Conservation (phyloP, 2,888 invertebrate species). For the Ryuthela nishihirai region DNA sequence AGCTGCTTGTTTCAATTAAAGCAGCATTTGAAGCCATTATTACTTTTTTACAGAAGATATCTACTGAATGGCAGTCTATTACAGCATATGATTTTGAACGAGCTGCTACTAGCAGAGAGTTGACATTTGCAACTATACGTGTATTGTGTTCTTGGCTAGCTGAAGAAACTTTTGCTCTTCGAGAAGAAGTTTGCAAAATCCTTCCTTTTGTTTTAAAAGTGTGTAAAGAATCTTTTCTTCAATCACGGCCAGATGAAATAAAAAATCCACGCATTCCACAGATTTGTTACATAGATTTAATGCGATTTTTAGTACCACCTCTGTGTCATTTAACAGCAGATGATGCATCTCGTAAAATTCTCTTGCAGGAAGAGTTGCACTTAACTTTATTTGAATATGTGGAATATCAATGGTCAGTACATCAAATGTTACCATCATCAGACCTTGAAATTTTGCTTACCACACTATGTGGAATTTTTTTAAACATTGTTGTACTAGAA, state of each 20-base stretch:
- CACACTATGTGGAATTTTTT: conserved; percentile 83
- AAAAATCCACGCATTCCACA: conserved; percentile 47
- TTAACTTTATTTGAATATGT: conserved; percentile 46
- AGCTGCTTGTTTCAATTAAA: conserved; percentile 19
- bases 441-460: conserved; percentile 57
- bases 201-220: conserved; percentile 75
- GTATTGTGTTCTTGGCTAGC: conserved; percentile 85
- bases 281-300: conserved; percentile 62
- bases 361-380: conserved; percentile 59
- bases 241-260: background rate
- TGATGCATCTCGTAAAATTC: conserved; percentile 75
- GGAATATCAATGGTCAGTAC: conserved; percentile 43
- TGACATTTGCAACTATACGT: conserved; percentile 78
- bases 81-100: background rate
- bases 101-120: conserved; percentile 50
- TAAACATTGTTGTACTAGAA: conserved; percentile 87
- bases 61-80: conserved; percentile 11
- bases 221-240: conserved; percentile 70
- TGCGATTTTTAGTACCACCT: conserved; percentile 80
- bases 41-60: conserved; percentile 11
- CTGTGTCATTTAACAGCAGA: conserved; percentile 88
- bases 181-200: conserved; percentile 66
- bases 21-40: conserved; percentile 27
- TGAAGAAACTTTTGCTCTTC: conserved; percentile 68
- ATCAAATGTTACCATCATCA: conserved; percentile 23